Evolutionary conservation across 2,113 vertebrate genomes (phyloP).

Genomic region (Ochotona princeps): DNA sequence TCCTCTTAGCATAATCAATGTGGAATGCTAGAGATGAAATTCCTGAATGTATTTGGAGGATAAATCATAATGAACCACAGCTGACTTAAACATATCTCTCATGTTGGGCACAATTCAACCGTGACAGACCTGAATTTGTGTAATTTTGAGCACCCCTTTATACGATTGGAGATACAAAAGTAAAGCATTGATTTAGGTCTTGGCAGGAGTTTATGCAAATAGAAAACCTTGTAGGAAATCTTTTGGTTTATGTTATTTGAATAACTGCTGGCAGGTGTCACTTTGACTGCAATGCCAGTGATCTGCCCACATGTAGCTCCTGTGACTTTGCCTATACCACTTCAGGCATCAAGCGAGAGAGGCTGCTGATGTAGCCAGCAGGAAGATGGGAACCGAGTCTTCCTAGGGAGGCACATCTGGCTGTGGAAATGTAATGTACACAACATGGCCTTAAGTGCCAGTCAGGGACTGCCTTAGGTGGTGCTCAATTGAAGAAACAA

Average conservation of each 20-base stretch:
- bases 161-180: slow-evolving; percentile 7
- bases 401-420: not conserved
- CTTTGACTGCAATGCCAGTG: not conserved
- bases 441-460: not conserved
- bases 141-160: not conserved
- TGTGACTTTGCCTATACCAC: not conserved
- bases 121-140: not conserved
- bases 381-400: not conserved
- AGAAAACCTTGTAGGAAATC: not conserved
- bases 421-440: not conserved
- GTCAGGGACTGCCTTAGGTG: not conserved
- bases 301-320: not conserved
- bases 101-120: not conserved
- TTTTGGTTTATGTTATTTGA: not conserved
- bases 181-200: not conserved
- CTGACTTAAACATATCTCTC: not conserved
- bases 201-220: not conserved
- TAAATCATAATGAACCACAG: too few relatives aligned
- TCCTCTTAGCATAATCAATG: too few relatives aligned
- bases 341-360: too few relatives aligned
- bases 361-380: not conserved
- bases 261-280: not conserved
- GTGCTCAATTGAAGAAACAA: not conserved
- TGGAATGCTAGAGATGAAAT: too few relatives aligned
- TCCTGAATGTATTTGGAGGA: too few relatives aligned